Evolutionary conservation across 2,797 vertebrate genomes (phyloP).

Genomic region (Buphagus erythrorhynchus): DNA sequence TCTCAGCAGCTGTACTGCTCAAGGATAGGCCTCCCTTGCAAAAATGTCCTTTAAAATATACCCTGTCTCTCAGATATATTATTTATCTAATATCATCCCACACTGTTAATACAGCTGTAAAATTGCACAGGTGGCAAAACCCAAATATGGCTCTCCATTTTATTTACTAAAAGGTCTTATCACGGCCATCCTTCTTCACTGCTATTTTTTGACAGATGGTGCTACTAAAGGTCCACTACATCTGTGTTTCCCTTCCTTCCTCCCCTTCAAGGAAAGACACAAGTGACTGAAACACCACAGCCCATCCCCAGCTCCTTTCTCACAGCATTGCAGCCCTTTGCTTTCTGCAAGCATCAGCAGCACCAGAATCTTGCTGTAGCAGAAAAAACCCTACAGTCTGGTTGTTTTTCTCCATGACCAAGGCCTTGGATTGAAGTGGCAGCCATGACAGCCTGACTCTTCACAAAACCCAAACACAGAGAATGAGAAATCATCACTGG

Average conservation of each 20-base stretch:
- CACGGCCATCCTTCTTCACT: not conserved
- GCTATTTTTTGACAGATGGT: not conserved
- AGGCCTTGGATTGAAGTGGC: not conserved
- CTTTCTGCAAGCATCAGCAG: not conserved
- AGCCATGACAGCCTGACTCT: not conserved
- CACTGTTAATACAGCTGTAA: not conserved
- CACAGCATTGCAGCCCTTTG: not conserved
- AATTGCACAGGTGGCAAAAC: accelerated
- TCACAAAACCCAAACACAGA: not conserved
- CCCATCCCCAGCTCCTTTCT: not conserved
- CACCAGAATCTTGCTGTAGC: not conserved
- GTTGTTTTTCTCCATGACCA: not conserved
- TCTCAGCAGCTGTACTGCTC: not conserved
- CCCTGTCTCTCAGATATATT: not conserved
- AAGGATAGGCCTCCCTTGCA: not conserved
- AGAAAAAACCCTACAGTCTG: not conserved
- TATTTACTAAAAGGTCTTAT: not conserved
- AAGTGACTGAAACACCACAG: not conserved
- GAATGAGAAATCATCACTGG: not conserved
- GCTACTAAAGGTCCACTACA: not conserved
- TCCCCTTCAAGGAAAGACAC: not conserved
- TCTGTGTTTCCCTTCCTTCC: not conserved
- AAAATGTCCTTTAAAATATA: not conserved
- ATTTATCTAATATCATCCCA: not conserved
- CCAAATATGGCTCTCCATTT: not conserved